Evolutionary conservation across 2,888 invertebrate genomes (phyloP).

Genomic region (Acleris laterana): DNA sequence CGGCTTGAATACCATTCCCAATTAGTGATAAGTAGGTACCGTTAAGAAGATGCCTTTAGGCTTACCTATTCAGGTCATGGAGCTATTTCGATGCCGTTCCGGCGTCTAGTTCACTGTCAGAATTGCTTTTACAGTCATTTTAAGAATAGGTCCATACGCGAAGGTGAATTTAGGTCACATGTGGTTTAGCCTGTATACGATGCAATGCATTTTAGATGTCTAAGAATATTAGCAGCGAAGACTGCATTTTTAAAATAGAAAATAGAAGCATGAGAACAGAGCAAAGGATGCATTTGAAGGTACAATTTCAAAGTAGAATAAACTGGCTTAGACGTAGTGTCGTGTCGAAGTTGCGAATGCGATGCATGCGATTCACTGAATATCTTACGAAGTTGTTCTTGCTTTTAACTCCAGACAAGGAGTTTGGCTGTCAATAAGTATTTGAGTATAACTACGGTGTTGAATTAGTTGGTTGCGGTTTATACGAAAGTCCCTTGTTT

Average conservation of each 20-base stretch:
- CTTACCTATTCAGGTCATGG: conserved; percentile 41
- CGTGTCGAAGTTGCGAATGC: no score
- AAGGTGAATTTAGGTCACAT: conserved; percentile 22
- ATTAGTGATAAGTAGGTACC: conserved; percentile 10
- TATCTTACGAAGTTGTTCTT: neutral
- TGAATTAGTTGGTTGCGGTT: no score
- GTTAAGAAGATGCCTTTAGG: conserved; percentile 4
- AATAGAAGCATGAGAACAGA: no score
- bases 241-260: no score
- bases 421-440: no score
- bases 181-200: neutral
- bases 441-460: no score
- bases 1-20: neutral
- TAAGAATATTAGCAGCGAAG: no score
- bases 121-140: conserved; percentile 18
- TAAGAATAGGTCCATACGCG: conserved; percentile 13
- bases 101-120: conserved; percentile 41
- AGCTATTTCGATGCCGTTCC: conserved; percentile 40
- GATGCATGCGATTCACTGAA: neutral
- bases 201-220: conserved; percentile 6
- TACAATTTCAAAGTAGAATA: no score
- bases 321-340: no score
- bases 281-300: no score
- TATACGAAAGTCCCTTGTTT: no score
- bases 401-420: no score